Percentiles rank a stretch among this genome's conserved stretches.
Conservation (phyloP, 2,888 invertebrate genomes). For the Argyresthia albistria region DNA sequence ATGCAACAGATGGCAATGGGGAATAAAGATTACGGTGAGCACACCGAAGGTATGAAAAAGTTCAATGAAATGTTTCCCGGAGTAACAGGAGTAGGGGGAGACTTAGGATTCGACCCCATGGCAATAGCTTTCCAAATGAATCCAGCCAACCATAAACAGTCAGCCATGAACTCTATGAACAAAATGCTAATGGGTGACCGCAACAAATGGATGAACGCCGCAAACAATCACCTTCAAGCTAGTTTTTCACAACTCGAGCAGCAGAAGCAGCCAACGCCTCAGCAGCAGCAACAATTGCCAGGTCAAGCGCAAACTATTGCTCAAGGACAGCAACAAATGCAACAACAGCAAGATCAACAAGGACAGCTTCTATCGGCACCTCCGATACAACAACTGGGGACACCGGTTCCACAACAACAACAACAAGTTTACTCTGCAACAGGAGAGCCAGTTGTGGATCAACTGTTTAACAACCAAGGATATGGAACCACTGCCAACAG, state of each 20-base stretch:
- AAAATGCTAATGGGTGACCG: neutral
- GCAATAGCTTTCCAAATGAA: constrained; percentile 62
- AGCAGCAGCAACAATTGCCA: neutral
- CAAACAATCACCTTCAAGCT: too few relatives aligned
- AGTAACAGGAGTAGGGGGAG: constrained; percentile 27
- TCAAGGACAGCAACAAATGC: neutral
- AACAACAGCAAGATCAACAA: neutral
- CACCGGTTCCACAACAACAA: neutral
- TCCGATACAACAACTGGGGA: neutral
- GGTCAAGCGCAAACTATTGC: neutral
- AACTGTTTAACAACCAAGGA: constrained; percentile 1
- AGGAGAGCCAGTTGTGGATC: constrained; percentile 10
- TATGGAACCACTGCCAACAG: neutral
- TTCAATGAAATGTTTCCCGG: constrained; percentile 61
- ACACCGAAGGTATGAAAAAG: constrained; percentile 39
- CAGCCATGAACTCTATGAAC: constrained; percentile 6
- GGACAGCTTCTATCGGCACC: neutral
- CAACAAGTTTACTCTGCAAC: neutral
- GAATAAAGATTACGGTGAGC: neutral
- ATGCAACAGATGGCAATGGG: neutral
- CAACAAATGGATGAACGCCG: neutral
- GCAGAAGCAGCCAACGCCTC: neutral
- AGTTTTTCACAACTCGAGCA: too few relatives aligned
- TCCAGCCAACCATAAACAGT: constrained; percentile 39
- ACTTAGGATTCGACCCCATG: constrained; percentile 60